These are phyloP conservation scores for Eciton burchellii DNA, from an alignment of 1,140 invertebrate species.

Conservation along the genomic window DNA sequence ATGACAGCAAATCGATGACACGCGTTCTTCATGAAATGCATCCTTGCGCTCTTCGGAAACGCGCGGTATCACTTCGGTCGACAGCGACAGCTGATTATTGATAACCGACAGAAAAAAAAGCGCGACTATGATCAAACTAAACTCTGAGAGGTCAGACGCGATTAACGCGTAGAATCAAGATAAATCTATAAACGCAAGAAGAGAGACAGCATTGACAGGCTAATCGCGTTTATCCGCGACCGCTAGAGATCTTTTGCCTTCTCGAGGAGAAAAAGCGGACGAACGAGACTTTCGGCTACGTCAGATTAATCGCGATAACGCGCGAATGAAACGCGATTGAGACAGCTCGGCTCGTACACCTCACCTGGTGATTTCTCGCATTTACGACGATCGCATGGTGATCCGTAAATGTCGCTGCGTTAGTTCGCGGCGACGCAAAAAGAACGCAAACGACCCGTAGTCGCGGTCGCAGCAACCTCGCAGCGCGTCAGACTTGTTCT, in stretches of 20 bases:
- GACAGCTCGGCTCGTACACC: no score
- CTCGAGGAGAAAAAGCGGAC: no score
- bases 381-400: no score
- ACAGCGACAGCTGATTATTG: constrained; percentile 63
- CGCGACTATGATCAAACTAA: constrained; percentile 77
- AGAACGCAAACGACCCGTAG: not conserved
- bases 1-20: no score
- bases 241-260: no score
- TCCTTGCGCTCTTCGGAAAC: no score
- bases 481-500: not conserved
- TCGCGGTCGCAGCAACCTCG: not conserved
- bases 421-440: not conserved
- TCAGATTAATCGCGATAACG: no score
- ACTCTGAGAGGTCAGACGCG: constrained; percentile 71
- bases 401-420: not conserved
- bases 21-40: no score
- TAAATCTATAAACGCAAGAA: constrained; percentile 61
- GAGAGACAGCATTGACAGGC: constrained; percentile 38
- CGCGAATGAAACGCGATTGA: no score
- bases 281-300: no score
- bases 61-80: not conserved
- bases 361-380: no score
- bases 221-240: not conserved
- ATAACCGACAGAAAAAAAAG: constrained; percentile 71
- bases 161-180: constrained; percentile 61